Percentiles rank a stretch among this genome's conserved stretches.
Conservation (phyloP, 2,888 invertebrate species). For the Pherbina coryleti region DNA sequence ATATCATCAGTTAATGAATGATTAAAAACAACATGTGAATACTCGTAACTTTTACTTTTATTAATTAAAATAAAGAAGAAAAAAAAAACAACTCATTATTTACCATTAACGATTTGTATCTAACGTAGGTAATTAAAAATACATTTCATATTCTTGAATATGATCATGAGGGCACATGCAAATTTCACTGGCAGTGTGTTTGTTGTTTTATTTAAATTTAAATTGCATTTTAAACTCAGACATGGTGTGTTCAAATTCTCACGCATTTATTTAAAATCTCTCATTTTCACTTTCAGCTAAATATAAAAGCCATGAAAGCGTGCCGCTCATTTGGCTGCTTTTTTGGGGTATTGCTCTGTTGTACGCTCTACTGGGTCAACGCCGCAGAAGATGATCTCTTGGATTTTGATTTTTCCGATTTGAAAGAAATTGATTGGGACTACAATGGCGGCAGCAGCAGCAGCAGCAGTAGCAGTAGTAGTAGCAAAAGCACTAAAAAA, state of each 20-base stretch:
- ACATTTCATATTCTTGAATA: not conserved
- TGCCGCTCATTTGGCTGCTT: constrained; percentile 50
- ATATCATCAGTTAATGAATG: too few species aligned
- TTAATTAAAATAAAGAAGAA: not conserved
- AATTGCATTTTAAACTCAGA: too few species aligned
- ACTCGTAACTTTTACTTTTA: too few species aligned
- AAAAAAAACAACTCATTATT: not conserved
- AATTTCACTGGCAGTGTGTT: not conserved
- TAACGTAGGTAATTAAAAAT: not conserved
- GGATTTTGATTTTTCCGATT: constrained; percentile 60
- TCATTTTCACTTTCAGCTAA: not conserved
- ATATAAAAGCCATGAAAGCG: constrained; percentile 51
- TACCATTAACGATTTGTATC: not conserved
- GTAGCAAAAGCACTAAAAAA: not conserved
- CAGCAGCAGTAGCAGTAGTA: constrained; percentile 14
- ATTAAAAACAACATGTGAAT: too few species aligned
- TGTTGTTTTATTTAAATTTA: not conserved
- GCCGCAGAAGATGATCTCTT: constrained; percentile 56
- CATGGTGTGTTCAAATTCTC: not conserved
- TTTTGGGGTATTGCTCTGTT: constrained; percentile 58
- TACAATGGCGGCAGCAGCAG: constrained; percentile 55
- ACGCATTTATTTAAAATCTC: not conserved
- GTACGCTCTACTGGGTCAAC: constrained; percentile 52
- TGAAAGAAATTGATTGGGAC: constrained; percentile 65
- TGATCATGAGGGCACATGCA: not conserved